Evolutionary conservation across 1,140 invertebrate species (phyloP).

Genomic region (Saccostrea cuccullata): DNA sequence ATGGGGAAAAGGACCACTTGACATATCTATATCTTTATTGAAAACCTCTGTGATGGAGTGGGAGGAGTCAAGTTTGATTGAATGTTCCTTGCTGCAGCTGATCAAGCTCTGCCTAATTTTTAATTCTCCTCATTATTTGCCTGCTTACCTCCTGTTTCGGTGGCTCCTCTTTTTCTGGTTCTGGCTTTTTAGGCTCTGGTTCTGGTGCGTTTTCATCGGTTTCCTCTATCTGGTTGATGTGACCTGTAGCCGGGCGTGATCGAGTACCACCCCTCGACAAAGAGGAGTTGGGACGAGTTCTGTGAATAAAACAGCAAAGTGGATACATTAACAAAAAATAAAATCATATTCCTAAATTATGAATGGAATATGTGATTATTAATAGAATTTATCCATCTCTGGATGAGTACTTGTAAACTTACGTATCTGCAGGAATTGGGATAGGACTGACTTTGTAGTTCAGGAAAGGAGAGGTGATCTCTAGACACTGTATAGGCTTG

Average conservation of each 20-base stretch:
- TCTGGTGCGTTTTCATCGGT: conserved; percentile 75
- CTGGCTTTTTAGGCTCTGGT: conserved; percentile 53
- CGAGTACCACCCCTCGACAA: conserved; percentile 71
- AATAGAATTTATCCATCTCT: not conserved
- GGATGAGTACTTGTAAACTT: conserved; percentile 57
- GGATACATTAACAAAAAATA: not conserved
- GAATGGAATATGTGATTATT: not conserved
- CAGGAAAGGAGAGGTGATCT: conserved; percentile 77
- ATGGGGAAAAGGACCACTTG: not conserved
- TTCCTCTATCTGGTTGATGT: conserved; percentile 72
- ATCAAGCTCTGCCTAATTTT: not conserved
- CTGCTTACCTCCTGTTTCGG: conserved; percentile 61
- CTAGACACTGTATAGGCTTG: conserved; percentile 76
- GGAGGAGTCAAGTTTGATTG: not conserved
- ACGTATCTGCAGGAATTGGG: conserved; percentile 76
- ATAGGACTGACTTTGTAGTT: conserved; percentile 77
- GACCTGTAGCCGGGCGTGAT: conserved; percentile 67
- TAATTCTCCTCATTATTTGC: not conserved
- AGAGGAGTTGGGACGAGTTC: conserved; percentile 71
- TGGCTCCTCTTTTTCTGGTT: conserved; percentile 55
- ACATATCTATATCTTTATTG: not conserved
- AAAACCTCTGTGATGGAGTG: not conserved
- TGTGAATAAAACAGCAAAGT: conserved; percentile 49
- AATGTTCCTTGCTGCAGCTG: not conserved
- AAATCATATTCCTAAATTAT: not conserved